Base-by-base conservation (phyloP, 2,113 vertebrate species). In the Neopipo cinnamomea region DNA sequence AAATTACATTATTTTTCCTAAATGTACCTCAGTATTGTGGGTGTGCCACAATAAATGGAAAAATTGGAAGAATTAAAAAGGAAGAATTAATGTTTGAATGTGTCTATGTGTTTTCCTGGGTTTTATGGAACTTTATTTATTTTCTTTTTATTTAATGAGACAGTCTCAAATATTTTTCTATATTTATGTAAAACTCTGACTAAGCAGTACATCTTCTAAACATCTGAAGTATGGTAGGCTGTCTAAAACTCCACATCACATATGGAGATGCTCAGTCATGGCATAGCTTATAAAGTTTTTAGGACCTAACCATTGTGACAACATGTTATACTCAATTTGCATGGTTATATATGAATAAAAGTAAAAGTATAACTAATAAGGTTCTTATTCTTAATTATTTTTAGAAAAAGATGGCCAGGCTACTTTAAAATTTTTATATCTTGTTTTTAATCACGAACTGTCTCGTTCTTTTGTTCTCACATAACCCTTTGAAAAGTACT, bases 391-490 rank as follows among this genome's bases (percentile, higher is more conserved):
- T 81, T 39, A 77, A 55, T 25, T 42, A 7, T 13, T 76, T 80
- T 66, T 67, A 47, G 50, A 55, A 65, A 63, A 56, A 73, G 7
- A 50, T 81, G 7, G 16, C 19, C 35, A 84, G 37, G 20, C 95
- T 92, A 63, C 23, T 12, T 59, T 53, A 46, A 8, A 19, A 71
- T 30, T 56, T 59, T 3, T 30, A 23, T 52, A 21, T 47, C 13
- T 23, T 11, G 44, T 17, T 49, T 19, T 85, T 76, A 58, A 58
- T 33, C 5, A 27, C 19, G 46, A 24, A 11, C 13, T 65, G n/a
- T n/a, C 15, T 85, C 7, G 15, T 94, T 96, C 35, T 58, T 78
- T 85, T 93, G 33, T 95, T 94, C 37, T 95, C 87, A 92, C 16
- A 59, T 46, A 89, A 74, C 39, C 7, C 68, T 88, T 95, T 94